Conservation (phyloP, 2,113 vertebrate species). For the Furnarius figulus region DNA sequence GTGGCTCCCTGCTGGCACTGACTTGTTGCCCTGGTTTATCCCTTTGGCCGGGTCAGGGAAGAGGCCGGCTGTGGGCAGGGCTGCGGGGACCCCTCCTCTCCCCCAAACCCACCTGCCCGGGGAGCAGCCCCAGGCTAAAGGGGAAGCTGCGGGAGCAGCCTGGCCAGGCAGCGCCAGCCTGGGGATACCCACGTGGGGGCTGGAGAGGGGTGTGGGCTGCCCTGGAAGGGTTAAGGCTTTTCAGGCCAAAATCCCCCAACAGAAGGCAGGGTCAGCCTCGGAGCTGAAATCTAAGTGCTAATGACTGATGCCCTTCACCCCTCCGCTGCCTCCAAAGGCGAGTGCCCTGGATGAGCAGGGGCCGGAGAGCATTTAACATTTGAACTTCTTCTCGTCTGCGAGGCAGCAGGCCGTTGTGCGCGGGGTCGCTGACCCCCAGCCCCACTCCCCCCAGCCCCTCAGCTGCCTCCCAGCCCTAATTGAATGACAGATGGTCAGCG, state of each 20-base stretch:
- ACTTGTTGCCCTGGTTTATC: background rate
- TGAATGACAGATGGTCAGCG: constrained; percentile 88
- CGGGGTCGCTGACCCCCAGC: constrained; percentile 81
- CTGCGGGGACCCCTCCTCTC: background rate
- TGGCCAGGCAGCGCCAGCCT: background rate
- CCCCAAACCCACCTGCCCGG: background rate
- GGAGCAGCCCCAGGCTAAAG: background rate
- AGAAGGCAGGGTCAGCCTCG: constrained; percentile 74
- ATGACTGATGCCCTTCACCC: constrained; percentile 80
- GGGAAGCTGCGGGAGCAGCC: background rate
- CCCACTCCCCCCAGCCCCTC: constrained; percentile 65
- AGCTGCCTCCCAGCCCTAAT: constrained; percentile 82
- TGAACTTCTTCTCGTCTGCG: constrained; percentile 76
- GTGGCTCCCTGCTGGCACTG: rapidly evolving
- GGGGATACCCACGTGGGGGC: background rate
- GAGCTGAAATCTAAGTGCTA: constrained; percentile 81
- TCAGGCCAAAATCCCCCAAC: constrained; percentile 68
- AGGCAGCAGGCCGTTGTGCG: constrained; percentile 80
- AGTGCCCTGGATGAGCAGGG: constrained; percentile 60
- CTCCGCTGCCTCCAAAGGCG: constrained; percentile 28
- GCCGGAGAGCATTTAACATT: constrained; percentile 81
- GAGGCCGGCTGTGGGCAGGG: background rate
- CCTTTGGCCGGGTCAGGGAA: rapidly evolving
- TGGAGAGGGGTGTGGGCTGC: background rate
- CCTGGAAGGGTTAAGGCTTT: constrained; percentile 64